Conservation (phyloP, 2,797 vertebrate species). For the Chelonia mydas region DNA sequence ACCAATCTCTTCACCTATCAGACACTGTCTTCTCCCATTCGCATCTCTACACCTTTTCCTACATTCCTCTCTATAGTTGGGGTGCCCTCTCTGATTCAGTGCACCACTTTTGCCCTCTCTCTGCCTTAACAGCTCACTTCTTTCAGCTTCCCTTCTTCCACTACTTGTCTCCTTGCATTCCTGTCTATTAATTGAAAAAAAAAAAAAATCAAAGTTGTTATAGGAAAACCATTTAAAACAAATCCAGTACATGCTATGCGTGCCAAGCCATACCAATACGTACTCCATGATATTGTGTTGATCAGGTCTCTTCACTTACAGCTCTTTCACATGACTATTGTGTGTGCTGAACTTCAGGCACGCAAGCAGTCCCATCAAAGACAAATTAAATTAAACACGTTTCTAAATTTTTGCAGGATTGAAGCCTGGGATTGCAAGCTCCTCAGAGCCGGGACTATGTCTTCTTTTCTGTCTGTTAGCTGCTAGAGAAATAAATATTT, state of each 20-base stretch:
- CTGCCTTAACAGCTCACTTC: background rate
- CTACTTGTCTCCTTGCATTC: too few species aligned
- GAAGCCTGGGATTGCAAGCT: background rate
- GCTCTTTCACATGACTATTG: fast-evolving
- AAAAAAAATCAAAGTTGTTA: too few species aligned
- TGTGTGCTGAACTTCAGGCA: fast-evolving
- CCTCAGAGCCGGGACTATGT: background rate
- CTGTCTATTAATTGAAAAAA: fast-evolving
- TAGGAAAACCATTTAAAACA: background rate
- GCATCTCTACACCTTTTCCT: background rate
- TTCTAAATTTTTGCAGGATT: background rate
- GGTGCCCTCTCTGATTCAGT: background rate
- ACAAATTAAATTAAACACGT: background rate
- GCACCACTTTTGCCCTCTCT: background rate
- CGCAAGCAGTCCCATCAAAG: background rate
- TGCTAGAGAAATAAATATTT: too few species aligned
- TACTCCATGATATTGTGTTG: background rate
- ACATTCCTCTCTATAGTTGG: background rate
- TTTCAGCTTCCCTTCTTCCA: background rate
- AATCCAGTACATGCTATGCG: background rate
- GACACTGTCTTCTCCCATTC: background rate
- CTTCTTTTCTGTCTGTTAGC: background rate
- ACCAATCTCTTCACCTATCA: background rate
- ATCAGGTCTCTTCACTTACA: fast-evolving
- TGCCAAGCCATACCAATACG: background rate